Evolutionary conservation across 1,140 invertebrate species (phyloP), one percentile per base, ranked within the genome.

Genomic region (Macrotrachela quadricornifera): DNA sequence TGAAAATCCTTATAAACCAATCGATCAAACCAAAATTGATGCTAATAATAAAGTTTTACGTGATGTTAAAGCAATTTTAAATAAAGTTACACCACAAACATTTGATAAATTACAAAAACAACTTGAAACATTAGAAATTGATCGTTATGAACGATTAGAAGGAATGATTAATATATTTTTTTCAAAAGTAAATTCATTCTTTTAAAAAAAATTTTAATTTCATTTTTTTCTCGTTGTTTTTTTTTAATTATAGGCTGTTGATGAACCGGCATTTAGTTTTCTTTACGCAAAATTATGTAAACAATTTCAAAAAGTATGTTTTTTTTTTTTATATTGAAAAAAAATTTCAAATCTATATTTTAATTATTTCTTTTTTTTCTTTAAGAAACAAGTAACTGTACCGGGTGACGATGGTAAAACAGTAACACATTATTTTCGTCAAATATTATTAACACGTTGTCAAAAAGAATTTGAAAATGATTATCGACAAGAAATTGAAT

Each of bases 61-160:
- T 9, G 51, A 61, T 59, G 82, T 91, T 49, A 76, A 85, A 54
- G 81, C 83, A 63, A 82, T 92, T 49, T 68, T 95, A 6, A 94
- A 95, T 67, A 94, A 92, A 68, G 69, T 95, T 30, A 94, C 87
- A 0, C 88, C 87, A 1, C 81, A 92, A 64, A 90, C 90, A 91
- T 63, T 87, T 88, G 62, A 75, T 80, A 42, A 81, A 78, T 1
- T 70, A 92, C 36, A 72, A 87, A 1, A 74, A 77, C 18, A 80
- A 84, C 72, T 59, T 91, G 40, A 74, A 51, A 60, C 72, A 14
- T 71, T 94, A 14, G 72, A 78, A 49, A 85, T 95, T 53, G 79
- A 87, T 66, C 83, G 78, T 6, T 76, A 77, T 50, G 79, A 81
- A 38, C 76, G 81, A 59, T 69, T 92, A 21, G 75, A 79, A 57